Evolutionary conservation across 2,113 vertebrate species (phyloP).

Genomic region (Muntiacus muntjak): DNA sequence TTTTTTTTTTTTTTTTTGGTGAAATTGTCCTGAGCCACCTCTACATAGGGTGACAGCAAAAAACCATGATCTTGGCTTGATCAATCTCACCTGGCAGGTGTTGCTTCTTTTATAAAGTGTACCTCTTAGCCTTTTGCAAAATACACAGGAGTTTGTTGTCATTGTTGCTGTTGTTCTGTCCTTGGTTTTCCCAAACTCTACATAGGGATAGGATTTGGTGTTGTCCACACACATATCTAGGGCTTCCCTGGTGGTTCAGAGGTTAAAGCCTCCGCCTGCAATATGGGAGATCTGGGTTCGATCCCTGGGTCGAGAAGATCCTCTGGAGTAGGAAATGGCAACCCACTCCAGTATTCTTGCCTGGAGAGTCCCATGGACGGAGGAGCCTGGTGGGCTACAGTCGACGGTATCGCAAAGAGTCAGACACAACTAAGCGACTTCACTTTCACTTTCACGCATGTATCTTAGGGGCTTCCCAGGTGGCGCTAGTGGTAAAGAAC

Average conservation of each 20-base stretch:
- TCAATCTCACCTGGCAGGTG: not conserved
- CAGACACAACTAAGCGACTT: too few relatives aligned
- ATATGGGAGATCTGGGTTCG: too few relatives aligned
- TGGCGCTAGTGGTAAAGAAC: not conserved
- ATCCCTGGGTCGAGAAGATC: too few relatives aligned
- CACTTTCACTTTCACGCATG: too few relatives aligned
- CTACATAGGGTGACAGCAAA: fast-evolving
- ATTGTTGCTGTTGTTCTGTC: fast-evolving
- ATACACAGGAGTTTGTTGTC: not conserved
- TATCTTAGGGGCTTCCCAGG: not conserved
- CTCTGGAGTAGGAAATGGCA: too few relatives aligned
- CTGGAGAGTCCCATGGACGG: too few relatives aligned
- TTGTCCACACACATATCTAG: not conserved
- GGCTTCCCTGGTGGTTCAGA: not conserved
- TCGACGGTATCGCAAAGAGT: too few relatives aligned
- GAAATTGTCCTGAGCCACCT: not conserved
- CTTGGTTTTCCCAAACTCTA: not conserved
- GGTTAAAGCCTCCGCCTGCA: too few relatives aligned
- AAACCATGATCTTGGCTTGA: fast-evolving
- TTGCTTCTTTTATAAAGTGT: not conserved
- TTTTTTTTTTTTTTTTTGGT: too few relatives aligned
- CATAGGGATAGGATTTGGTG: fast-evolving
- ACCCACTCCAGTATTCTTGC: too few relatives aligned
- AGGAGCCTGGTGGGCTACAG: too few relatives aligned
- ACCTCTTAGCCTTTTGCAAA: not conserved